phyloP scores from a whole-genome alignment of 2,797 vertebrate genomes.

The Brotula barbata region DNA sequence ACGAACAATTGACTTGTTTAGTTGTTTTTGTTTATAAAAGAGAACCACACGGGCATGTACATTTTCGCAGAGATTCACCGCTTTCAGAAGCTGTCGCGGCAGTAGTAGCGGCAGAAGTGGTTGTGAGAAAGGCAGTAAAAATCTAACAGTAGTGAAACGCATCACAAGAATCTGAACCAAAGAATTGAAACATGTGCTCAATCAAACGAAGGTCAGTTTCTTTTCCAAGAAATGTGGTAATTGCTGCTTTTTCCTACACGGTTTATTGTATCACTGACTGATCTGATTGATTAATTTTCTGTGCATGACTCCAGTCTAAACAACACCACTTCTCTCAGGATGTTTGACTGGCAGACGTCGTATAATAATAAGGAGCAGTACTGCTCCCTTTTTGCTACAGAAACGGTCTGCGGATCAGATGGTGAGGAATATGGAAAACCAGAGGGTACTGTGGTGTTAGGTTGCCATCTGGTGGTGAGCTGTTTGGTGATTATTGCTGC shows the following conservation, averaged over 20 bases:
- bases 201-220: conserved; percentile 24
- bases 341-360: conserved; percentile 45
- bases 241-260: conserved; percentile 35
- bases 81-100: neutral
- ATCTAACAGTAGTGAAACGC: conserved; percentile 12
- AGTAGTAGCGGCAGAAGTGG: conserved; percentile 6
- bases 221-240: conserved; percentile 34
- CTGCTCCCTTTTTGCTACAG: conserved; percentile 26
- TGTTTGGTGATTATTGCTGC: neutral
- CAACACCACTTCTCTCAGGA: conserved; percentile 54
- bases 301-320: conserved; percentile 59
- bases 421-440: neutral
- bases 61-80: neutral
- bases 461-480: conserved; percentile 69
- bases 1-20: neutral
- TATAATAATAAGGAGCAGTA: conserved; percentile 53
- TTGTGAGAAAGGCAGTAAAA: neutral
- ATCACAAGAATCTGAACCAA: conserved; percentile 28
- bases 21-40: neutral
- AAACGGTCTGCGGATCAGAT: conserved; percentile 16
- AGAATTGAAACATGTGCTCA: conserved; percentile 24
- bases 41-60: neutral
- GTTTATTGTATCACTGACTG: conserved; percentile 43
- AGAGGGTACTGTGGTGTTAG: conserved; percentile 24
- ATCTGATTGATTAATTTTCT: conserved; percentile 54